These are phyloP conservation scores for Bathybates hornii DNA, from an alignment of 2,113 vertebrate genomes.

Conservation along the genomic window DNA sequence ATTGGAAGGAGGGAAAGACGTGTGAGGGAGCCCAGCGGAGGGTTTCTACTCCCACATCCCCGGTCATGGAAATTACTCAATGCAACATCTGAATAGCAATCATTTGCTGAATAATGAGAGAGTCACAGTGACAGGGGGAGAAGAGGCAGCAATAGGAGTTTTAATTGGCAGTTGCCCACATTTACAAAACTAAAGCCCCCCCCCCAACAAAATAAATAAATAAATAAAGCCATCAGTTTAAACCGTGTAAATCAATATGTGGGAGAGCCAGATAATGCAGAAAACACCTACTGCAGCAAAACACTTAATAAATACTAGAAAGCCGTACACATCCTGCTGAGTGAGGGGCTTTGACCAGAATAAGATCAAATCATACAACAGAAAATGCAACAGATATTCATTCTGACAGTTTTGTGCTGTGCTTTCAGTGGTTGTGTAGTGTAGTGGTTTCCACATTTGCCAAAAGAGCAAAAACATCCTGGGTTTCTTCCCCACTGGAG, in stretches of 20 bases:
- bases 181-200: neutral
- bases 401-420: neutral
- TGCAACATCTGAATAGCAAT: conserved; percentile 50
- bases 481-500: neutral
- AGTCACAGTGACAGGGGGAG: neutral
- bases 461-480: neutral
- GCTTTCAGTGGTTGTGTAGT: neutral
- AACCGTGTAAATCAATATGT: neutral
- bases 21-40: conserved; percentile 25
- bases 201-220: neutral
- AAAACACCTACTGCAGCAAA: neutral
- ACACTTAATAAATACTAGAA: neutral
- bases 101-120: conserved; percentile 35
- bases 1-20: neutral
- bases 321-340: neutral
- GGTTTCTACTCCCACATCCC: conserved; percentile 39
- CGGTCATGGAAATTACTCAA: conserved; percentile 52
- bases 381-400: neutral
- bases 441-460: neutral
- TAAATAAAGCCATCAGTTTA: neutral
- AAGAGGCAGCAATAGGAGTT: neutral
- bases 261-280: neutral
- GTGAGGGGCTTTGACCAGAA: neutral
- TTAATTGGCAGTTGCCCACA: conserved; percentile 21
- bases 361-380: neutral